Percentiles rank a stretch among this genome's conserved stretches.
These are phyloP conservation scores for Eupithecia subumbrata DNA, from an alignment of 2,888 invertebrate species.

Conservation along the genomic window DNA sequence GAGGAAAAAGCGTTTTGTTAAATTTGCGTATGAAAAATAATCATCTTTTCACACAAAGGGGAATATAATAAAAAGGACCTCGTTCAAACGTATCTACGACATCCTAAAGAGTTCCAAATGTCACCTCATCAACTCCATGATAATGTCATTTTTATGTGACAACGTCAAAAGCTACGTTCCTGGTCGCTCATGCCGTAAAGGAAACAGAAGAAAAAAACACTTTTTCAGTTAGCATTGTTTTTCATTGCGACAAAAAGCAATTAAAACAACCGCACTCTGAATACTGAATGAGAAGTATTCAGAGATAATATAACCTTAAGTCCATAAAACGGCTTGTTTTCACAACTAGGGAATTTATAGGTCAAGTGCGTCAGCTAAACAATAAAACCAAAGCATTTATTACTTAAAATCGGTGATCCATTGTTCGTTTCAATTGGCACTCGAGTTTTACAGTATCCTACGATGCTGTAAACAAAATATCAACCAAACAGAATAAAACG, in stretches of 20 bases:
- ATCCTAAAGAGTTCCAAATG: slow-evolving; percentile 44
- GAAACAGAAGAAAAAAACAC: neutral
- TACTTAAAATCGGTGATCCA: neutral
- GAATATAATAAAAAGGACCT: slow-evolving; percentile 20
- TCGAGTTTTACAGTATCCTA: neutral
- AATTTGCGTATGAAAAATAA: neutral
- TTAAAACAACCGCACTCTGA: slow-evolving; percentile 11
- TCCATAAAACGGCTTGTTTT: neutral
- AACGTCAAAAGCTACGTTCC: slow-evolving; percentile 37
- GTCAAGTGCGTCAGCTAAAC: neutral
- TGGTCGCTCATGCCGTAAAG: slow-evolving; percentile 1
- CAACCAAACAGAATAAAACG: neutral
- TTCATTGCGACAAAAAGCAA: neutral
- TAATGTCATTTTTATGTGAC: slow-evolving; percentile 44
- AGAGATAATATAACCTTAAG: neutral
- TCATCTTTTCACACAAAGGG: slow-evolving; percentile 22
- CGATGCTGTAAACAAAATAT: neutral
- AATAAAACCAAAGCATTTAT: neutral
- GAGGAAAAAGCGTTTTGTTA: neutral
- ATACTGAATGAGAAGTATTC: neutral
- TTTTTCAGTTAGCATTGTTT: slow-evolving; percentile 11
- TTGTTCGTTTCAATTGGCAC: neutral
- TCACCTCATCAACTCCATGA: slow-evolving; percentile 38
- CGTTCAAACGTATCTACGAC: slow-evolving; percentile 31
- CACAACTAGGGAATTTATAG: neutral